Evolutionary conservation across 2,797 vertebrate species (phyloP).

Genomic region (Melanogrammus aeglefinus): DNA sequence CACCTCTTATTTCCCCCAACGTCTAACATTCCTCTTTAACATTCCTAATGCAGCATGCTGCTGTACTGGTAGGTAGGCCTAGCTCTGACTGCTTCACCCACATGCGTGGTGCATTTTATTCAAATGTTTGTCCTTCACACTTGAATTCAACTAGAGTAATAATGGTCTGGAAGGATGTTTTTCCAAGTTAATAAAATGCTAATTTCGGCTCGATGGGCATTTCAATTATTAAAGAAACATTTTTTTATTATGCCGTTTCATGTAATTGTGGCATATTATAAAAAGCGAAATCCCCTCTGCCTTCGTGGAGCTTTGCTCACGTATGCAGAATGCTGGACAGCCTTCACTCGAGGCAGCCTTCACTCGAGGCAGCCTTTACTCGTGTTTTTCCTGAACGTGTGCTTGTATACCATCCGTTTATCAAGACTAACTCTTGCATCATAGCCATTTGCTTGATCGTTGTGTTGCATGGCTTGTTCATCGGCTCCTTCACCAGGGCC

Average conservation of each 20-base stretch:
- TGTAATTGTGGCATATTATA: neutral
- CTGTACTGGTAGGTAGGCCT: constrained; percentile 81
- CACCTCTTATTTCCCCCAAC: constrained; percentile 41
- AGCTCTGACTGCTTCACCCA: constrained; percentile 58
- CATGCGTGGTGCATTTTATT: constrained; percentile 54
- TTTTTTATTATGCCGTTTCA: neutral
- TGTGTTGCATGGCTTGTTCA: constrained; percentile 65
- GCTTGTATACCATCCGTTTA: neutral
- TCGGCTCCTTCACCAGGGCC: constrained; percentile 51
- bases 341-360: neutral
- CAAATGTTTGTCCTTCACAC: neutral
- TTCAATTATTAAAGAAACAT: neutral
- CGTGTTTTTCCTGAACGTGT: neutral
- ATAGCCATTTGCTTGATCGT: constrained; percentile 45
- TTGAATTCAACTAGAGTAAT: neutral
- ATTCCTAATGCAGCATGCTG: constrained; percentile 81
- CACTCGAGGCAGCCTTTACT: neutral
- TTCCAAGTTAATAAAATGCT: neutral
- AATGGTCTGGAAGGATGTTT: neutral
- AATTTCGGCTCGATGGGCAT: neutral
- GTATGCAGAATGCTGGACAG: neutral
- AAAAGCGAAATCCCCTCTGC: neutral
- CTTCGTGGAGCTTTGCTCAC: neutral
- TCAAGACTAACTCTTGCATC: neutral
- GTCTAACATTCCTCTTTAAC: constrained; percentile 73